Conservation (phyloP, 2,113 vertebrate genomes). For the Rattus norvegicus region GRCr8 NC_086019.1:157051001-157051500, state of each 20-base stretch:
- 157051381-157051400: conserved; percentile 65
- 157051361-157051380: conserved; percentile 51
- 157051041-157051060: not conserved
- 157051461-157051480: not conserved
- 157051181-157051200: conserved; percentile 31
- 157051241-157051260: conserved; percentile 54
- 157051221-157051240: not conserved
- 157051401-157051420: conserved; percentile 19
- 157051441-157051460: not conserved
- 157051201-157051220: not conserved
- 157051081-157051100: not conserved
- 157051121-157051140: not conserved
- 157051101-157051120: not conserved
- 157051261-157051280: conserved; percentile 66
- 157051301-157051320: conserved; percentile 64
- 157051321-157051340: conserved; percentile 67
- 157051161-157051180: conserved; percentile 2
- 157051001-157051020: conserved; percentile 37
- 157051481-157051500: not conserved
- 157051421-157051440: conserved; percentile 59
- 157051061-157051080: not conserved
- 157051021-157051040: conserved; percentile 6
- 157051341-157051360: conserved; percentile 69
- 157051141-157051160: not conserved
- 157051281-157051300: conserved; percentile 75